phyloP scores from a whole-genome alignment of 2,888 invertebrate species.

The Petrolisthes cinctipes region DNA sequence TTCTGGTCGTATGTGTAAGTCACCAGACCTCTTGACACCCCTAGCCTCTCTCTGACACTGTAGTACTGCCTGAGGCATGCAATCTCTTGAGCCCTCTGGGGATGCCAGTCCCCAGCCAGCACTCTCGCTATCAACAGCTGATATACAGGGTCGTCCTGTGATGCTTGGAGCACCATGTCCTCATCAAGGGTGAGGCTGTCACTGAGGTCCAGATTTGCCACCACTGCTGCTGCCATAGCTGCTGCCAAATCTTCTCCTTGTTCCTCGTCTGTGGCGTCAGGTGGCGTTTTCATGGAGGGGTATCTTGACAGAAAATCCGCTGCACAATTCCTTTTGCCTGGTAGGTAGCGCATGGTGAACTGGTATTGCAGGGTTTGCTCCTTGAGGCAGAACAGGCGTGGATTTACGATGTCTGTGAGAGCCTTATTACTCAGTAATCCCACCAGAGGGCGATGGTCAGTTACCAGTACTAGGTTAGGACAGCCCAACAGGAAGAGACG shows the following conservation, averaged over 20 bases:
- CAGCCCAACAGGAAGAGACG: slow-evolving; percentile 16
- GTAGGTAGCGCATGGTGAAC: slow-evolving; percentile 34
- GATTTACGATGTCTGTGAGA: slow-evolving; percentile 2
- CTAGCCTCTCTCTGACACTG: neutral
- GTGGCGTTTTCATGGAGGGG: neutral
- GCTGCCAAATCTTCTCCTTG: neutral
- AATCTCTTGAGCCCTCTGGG: slow-evolving; percentile 4
- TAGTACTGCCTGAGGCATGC: neutral
- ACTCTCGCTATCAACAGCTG: neutral
- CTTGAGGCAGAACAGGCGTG: slow-evolving; percentile 23
- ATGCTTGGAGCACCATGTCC: neutral
- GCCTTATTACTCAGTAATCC: neutral
- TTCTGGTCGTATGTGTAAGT: slow-evolving; percentile 11
- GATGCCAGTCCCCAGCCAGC: neutral
- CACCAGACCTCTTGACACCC: slow-evolving; percentile 3
- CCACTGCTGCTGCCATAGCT: neutral
- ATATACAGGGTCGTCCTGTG: slow-evolving; percentile 15
- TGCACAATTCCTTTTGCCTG: slow-evolving; percentile 19
- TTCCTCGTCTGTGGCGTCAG: neutral
- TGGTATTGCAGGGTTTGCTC: slow-evolving; percentile 21
- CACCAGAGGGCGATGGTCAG: slow-evolving; percentile 16
- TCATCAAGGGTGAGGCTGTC: slow-evolving; percentile 10
- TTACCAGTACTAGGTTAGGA: slow-evolving; percentile 7
- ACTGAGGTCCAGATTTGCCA: slow-evolving; percentile 15
- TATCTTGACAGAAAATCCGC: slow-evolving; percentile 27